Conservation (phyloP, 2,113 vertebrate genomes). For the Cariama cristata region DNA sequence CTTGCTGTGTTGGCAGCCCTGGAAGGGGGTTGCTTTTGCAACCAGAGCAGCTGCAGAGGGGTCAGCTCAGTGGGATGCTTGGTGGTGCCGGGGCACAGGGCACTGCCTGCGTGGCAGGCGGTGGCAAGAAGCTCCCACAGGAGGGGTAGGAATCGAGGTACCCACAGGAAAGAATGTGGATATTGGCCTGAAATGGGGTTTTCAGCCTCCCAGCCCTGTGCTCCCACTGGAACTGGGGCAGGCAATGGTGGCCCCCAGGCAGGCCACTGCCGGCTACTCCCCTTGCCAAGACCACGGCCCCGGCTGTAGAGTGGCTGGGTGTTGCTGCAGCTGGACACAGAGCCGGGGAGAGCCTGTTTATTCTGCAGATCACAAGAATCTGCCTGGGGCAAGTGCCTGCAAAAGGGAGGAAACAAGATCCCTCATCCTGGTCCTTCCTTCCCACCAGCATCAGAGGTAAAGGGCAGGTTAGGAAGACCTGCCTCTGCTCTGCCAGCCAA, state of each 20-base stretch:
- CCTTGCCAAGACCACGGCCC: neutral
- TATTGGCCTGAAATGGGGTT: neutral
- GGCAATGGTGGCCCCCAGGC: neutral
- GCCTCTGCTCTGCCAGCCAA: neutral
- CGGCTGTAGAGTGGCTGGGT: accelerated
- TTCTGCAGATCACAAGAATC: neutral
- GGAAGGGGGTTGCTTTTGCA: neutral
- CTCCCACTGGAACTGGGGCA: neutral
- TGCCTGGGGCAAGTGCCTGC: neutral
- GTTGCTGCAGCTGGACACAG: slow-evolving; percentile 17
- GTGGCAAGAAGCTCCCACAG: neutral
- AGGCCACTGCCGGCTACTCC: neutral
- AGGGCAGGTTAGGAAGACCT: neutral
- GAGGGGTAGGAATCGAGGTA: neutral
- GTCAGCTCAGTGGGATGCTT: neutral
- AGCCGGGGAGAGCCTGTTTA: neutral
- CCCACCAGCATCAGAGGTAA: neutral
- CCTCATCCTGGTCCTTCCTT: neutral
- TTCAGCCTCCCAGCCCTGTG: neutral
- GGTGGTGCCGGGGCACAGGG: accelerated
- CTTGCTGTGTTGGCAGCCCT: neutral
- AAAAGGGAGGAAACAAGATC: slow-evolving; percentile 18
- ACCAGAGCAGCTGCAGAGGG: neutral
- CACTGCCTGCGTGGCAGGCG: accelerated
- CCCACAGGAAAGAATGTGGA: neutral